phyloP scores from a whole-genome alignment of 2,797 vertebrate genomes.

The Pangasius larnaudii region DNA sequence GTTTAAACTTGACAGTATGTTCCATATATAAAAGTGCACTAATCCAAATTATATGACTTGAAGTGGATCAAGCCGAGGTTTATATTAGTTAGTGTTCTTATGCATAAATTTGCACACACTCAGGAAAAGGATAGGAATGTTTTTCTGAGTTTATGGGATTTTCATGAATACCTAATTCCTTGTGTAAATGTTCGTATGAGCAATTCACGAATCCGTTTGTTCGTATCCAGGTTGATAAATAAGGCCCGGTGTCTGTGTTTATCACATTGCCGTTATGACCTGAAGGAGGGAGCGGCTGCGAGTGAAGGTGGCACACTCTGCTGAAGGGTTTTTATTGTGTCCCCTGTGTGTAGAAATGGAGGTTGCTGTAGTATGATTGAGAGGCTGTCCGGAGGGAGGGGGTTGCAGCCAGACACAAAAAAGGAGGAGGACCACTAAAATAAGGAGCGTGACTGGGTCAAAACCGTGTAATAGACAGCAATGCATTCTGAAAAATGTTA shows the following conservation, averaged over 20 bases:
- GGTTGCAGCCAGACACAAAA: neutral
- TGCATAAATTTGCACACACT: neutral
- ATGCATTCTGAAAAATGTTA: neutral
- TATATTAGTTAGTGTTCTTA: neutral
- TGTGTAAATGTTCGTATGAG: neutral
- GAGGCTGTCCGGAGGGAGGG: neutral
- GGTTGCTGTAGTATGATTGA: constrained; percentile 5
- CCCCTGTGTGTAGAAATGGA: neutral
- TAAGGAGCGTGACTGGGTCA: neutral
- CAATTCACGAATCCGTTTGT: neutral
- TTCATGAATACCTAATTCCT: neutral
- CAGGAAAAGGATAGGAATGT: neutral
- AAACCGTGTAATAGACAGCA: neutral
- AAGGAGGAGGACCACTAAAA: neutral
- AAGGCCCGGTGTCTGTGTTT: neutral
- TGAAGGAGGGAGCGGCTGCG: neutral
- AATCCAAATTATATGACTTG: neutral
- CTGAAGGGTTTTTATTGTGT: neutral
- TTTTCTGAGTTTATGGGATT: neutral
- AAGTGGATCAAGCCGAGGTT: neutral
- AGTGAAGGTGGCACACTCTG: neutral
- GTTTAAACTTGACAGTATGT: neutral
- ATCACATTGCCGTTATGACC: neutral
- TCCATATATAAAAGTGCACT: neutral
- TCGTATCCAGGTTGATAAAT: neutral